Evolutionary conservation across 1,140 invertebrate species (phyloP), one percentile per base, ranked within the genome.

Genomic region (Leptonema lineaticorne): DNA sequence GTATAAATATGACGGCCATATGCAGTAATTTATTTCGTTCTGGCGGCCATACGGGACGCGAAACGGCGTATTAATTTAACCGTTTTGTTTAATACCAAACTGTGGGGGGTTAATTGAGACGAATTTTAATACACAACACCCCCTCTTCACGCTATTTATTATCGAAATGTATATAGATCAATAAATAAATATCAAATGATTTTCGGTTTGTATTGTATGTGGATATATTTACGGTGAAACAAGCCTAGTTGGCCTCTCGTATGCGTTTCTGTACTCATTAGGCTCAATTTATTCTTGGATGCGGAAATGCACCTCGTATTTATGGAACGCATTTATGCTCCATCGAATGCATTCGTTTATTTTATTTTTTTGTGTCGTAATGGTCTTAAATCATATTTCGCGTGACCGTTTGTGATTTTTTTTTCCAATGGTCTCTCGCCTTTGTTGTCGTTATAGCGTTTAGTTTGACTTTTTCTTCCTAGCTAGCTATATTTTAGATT

Each of bases 211-310:
- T 9, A 41, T 14, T 2, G 11, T 41, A 41, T 41, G 2, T 24
- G 20, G 50, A 53, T 53, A 53, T 53, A 26, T 53, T 41, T 41
- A 41, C 22, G 3, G 50, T 26, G 24, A 41, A 11, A 16, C 37
- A n/a, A n/a, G n/a, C 18, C n/a, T 2, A 48, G 20, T 9, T 24
- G 16, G 50, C 50, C 1, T 22, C n/a, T 26, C 24, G 29, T 50
- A 45, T 26, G 24, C 62, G n/a, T 64, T 50, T 64, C n/a, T 26
- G 46, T 27, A 14, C 45, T 64, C 62, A 64, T 64, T 64, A 48
- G 27, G 45, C 45, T 30, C 45, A 46, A 64, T 64, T 64, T 64
- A 64, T 64, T 64, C 62, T 46, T 64, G 62, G 62, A 64, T 64
- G 30, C 62, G 62, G 62, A 64, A 64, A 64, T 46, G 62, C 26